A percentile compares a stretch with the other conserved stretches of the same genome.
Conservation (phyloP, 2,113 vertebrate species). For the Pteronura brasiliensis region DNA sequence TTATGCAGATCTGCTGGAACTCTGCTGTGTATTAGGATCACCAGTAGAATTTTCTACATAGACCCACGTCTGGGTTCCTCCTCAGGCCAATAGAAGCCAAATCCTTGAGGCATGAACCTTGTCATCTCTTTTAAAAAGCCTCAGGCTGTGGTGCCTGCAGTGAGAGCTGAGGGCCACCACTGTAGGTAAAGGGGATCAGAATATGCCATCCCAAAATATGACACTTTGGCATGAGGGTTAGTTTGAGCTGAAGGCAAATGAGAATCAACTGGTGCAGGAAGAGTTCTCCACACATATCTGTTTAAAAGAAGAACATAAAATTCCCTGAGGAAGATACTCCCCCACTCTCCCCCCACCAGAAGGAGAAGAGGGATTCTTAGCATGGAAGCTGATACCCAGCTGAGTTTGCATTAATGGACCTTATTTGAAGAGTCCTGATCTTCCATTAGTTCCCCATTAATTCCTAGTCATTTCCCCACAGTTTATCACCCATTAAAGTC, state of each 20-base stretch:
- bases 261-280: not conserved
- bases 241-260: not conserved
- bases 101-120: not conserved
- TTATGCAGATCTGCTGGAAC: not conserved
- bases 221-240: not conserved
- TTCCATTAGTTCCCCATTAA: not conserved
- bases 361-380: not conserved
- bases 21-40: not conserved
- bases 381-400: not conserved
- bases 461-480: not conserved
- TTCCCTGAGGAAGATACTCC: not conserved
- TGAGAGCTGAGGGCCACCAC: not conserved
- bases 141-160: not conserved
- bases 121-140: not conserved
- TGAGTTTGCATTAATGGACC: not conserved
- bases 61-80: not conserved
- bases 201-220: not conserved
- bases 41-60: not conserved
- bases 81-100: not conserved
- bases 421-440: not conserved
- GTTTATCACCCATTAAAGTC: not conserved
- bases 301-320: not conserved
- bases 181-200: not conserved
- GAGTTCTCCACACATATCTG: not conserved
- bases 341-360: not conserved